Evolutionary conservation across 2,888 invertebrate species (phyloP).

Genomic region (Lysandra coridon): DNA sequence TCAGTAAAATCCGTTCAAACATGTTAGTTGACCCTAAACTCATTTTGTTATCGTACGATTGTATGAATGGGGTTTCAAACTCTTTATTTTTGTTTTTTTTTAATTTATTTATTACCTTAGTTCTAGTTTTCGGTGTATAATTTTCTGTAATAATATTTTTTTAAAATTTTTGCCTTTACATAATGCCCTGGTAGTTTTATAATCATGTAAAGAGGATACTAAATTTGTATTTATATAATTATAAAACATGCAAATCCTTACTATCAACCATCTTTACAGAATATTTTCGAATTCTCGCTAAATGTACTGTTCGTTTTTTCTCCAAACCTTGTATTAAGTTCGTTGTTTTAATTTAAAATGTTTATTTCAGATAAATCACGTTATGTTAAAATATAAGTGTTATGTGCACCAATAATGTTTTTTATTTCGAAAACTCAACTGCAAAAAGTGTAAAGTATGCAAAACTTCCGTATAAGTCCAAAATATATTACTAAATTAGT

Average conservation of each 20-base stretch:
- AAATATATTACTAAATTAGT: not conserved
- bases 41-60: not conserved
- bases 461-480: not conserved
- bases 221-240: not conserved
- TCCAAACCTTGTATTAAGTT: slow-evolving; percentile 63
- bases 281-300: not conserved
- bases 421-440: slow-evolving; percentile 34
- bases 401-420: slow-evolving; percentile 61
- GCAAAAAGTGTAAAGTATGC: no score
- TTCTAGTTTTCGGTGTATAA: not conserved
- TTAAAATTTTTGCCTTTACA: not conserved
- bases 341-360: slow-evolving; percentile 79
- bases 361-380: slow-evolving; percentile 77
- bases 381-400: slow-evolving; percentile 79
- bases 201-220: not conserved
- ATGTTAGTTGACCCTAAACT: not conserved
- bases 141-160: not conserved
- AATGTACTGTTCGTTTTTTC: slow-evolving; percentile 41
- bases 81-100: not conserved
- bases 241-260: not conserved
- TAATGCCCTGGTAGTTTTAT: not conserved
- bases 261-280: not conserved
- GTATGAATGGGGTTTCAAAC: not conserved
- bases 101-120: slow-evolving; percentile 11
- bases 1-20: not conserved